Evolutionary conservation across 1,140 invertebrate species (phyloP).

Genomic region (Hypothenemus hampei): DNA sequence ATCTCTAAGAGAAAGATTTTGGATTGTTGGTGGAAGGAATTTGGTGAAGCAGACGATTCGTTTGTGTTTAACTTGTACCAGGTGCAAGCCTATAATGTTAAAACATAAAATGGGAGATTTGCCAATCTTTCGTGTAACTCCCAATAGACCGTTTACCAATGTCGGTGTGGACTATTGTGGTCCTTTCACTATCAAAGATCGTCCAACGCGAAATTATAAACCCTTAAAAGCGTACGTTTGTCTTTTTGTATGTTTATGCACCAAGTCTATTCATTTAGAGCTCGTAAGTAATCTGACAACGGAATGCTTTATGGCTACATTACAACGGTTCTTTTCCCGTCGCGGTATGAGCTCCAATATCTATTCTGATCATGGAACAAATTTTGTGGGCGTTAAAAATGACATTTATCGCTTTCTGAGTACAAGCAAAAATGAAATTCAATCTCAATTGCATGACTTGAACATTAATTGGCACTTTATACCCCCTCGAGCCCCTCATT

Average conservation of each 20-base stretch:
- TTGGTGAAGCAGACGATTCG: slow-evolving; percentile 4
- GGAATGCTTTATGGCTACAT: slow-evolving; percentile 9
- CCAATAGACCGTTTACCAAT: slow-evolving; percentile 38
- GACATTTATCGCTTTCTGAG: slow-evolving; percentile 42
- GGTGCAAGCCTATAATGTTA: not conserved
- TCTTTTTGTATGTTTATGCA: slow-evolving; percentile 22
- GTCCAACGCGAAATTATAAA: not conserved
- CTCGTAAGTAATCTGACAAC: slow-evolving; percentile 1
- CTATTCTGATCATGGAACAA: slow-evolving; percentile 38
- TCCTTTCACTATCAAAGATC: slow-evolving; percentile 13
- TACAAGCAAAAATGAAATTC: slow-evolving; percentile 19
- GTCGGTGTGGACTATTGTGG: slow-evolving; percentile 29
- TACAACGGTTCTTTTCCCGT: slow-evolving; percentile 37
- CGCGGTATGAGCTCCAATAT: slow-evolving; percentile 21
- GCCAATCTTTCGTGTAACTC: slow-evolving; percentile 32
- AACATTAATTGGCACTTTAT: slow-evolving; percentile 16
- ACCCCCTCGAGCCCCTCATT: slow-evolving; percentile 41
- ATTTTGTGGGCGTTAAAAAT: slow-evolving; percentile 33
- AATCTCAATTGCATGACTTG: not conserved
- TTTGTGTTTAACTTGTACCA: not conserved
- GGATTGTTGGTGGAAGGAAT: slow-evolving; percentile 26
- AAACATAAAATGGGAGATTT: slow-evolving; percentile 40
- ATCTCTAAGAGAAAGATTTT: slow-evolving; percentile 30
- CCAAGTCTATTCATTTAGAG: slow-evolving; percentile 13
- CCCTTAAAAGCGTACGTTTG: slow-evolving; percentile 9